A percentile compares a stretch with the other conserved stretches of the same genome.
Evolutionary conservation across 2,797 vertebrate genomes (phyloP).

Genomic region (Benthosema pterotum): DNA sequence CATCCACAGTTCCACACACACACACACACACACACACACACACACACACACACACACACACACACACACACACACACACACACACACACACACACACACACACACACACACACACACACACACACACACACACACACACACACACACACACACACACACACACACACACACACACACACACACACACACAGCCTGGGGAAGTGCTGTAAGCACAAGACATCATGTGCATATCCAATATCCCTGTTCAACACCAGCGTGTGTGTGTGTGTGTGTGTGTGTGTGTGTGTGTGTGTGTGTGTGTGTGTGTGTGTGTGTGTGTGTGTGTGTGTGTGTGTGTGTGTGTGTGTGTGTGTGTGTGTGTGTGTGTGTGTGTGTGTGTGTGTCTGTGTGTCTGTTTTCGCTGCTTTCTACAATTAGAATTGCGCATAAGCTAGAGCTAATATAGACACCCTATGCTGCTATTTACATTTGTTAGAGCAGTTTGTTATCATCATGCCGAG

Average conservation of each 20-base stretch:
- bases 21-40: slow-evolving; percentile 12
- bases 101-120: slow-evolving; percentile 8
- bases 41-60: slow-evolving; percentile 4
- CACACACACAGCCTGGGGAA: slow-evolving; percentile 20
- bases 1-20: neutral
- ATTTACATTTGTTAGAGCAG: too few species aligned
- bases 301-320: too few species aligned
- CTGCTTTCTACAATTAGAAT: too few species aligned
- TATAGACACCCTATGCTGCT: too few species aligned
- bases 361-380: too few species aligned
- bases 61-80: neutral
- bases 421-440: too few species aligned
- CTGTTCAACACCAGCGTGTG: slow-evolving; percentile 45
- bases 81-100: slow-evolving; percentile 11
- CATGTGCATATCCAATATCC: slow-evolving; percentile 45
- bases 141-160: neutral
- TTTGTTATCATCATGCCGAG: too few species aligned
- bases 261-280: neutral
- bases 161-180: neutral
- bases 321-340: too few species aligned
- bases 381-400: too few species aligned
- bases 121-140: slow-evolving; percentile 10
- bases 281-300: too few species aligned
- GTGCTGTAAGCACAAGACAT: slow-evolving; percentile 29
- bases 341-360: too few species aligned